A percentile compares a stretch with the other conserved stretches of the same genome.
phyloP scores from a whole-genome alignment of 2,797 vertebrate species.

The Lepidocolaptes lacrymiger region DNA sequence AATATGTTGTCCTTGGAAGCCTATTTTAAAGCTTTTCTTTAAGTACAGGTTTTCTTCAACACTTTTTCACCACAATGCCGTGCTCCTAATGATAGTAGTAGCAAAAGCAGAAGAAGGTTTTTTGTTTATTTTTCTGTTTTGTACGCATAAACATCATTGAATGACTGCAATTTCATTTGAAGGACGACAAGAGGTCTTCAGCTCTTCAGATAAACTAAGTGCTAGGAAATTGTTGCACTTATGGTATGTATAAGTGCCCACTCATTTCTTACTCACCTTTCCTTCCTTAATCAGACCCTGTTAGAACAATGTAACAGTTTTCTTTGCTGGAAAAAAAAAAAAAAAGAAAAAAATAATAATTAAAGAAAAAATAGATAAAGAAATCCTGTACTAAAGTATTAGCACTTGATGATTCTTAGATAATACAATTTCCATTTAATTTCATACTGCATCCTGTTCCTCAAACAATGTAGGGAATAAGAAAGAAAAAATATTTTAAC shows the following conservation, averaged over 20 bases:
- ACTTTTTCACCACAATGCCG: neutral
- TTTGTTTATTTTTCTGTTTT: conserved; percentile 10
- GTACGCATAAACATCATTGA: neutral
- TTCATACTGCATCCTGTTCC: neutral
- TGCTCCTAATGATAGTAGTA: neutral
- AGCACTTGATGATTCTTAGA: neutral
- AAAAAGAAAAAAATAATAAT: neutral
- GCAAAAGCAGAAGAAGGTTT: neutral
- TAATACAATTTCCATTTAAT: neutral
- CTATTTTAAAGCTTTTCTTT: conserved; percentile 54
- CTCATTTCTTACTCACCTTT: conserved; percentile 27
- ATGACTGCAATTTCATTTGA: conserved; percentile 33
- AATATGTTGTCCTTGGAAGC: conserved; percentile 53
- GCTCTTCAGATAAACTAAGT: conserved; percentile 16
- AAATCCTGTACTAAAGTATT: neutral
- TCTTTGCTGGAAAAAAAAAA: neutral
- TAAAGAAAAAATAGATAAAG: neutral
- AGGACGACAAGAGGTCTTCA: conserved; percentile 42
- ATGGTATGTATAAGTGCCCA: neutral
- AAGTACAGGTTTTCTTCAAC: neutral
- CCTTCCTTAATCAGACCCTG: neutral
- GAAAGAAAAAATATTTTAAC: neutral
- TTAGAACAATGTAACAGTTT: neutral
- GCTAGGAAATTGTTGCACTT: conserved; percentile 3
- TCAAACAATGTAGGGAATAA: neutral